phyloP scores from a whole-genome alignment of 2,888 invertebrate genomes.

The Drosophila nigricruria region DNA sequence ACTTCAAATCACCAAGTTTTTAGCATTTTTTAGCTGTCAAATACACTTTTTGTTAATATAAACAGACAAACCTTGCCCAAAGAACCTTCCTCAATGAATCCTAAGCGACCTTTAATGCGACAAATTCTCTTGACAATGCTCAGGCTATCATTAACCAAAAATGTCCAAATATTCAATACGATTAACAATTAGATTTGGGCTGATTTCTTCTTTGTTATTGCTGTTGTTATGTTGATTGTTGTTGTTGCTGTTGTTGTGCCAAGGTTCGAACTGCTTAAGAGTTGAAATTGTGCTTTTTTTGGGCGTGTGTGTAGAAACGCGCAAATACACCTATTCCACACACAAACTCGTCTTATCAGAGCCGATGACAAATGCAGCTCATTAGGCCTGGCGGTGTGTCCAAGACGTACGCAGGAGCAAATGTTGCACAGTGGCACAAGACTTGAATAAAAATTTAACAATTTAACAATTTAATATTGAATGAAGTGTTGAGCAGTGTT shows the following conservation, averaged over 20 bases:
- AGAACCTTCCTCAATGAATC: constrained; percentile 21
- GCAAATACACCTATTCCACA: constrained; percentile 48
- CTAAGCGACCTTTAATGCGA: constrained; percentile 49
- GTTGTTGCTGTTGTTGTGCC: background rate
- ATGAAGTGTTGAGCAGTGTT: background rate
- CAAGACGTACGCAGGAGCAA: constrained; percentile 12
- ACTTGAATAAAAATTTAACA: too few species aligned
- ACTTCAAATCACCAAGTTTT: background rate
- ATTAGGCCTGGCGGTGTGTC: constrained; percentile 42
- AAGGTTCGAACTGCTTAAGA: constrained; percentile 33
- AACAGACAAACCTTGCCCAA: background rate
- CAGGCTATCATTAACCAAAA: constrained; percentile 32
- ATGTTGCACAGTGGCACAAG: constrained; percentile 29
- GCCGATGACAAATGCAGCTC: constrained; percentile 54
- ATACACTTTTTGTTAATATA: background rate
- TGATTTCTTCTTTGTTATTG: constrained; percentile 30
- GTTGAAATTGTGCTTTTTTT: constrained; percentile 3
- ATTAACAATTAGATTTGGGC: constrained; percentile 37
- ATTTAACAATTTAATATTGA: background rate
- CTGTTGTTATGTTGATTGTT: constrained; percentile 26
- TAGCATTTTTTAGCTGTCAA: background rate
- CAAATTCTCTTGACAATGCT: constrained; percentile 22
- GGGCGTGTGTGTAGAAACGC: constrained; percentile 55
- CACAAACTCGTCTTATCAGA: constrained; percentile 54
- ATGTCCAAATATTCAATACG: constrained; percentile 28